Evolutionary conservation across 2,797 vertebrate species (phyloP).

Genomic region (Silurus aristotelis): DNA sequence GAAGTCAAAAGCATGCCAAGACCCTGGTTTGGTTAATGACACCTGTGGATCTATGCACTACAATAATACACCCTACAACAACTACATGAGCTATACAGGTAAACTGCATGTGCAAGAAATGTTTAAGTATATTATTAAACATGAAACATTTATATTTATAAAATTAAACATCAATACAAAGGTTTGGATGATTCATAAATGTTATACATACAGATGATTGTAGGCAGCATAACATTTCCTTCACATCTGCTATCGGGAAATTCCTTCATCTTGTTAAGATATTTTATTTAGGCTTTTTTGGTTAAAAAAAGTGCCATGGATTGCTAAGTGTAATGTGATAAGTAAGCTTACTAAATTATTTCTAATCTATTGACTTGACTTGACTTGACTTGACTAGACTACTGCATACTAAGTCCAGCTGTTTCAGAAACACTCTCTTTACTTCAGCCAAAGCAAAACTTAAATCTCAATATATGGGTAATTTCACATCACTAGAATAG

Average conservation of each 20-base stretch:
- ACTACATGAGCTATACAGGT: slow-evolving; percentile 99
- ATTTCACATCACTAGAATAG: not conserved
- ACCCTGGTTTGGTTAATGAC: slow-evolving; percentile 86
- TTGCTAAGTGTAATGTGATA: not conserved
- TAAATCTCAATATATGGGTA: not conserved
- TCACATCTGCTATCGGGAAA: not conserved
- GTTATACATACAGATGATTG: not conserved
- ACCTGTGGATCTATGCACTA: slow-evolving; percentile 84
- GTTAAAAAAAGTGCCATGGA: not conserved
- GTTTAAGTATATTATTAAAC: not conserved
- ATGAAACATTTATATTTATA: not conserved
- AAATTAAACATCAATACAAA: not conserved
- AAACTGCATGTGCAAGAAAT: slow-evolving; percentile 23
- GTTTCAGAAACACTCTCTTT: not conserved
- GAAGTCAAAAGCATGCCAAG: slow-evolving; percentile 89
- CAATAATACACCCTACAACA: slow-evolving; percentile 87
- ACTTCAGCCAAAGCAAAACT: not conserved
- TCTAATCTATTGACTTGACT: not conserved
- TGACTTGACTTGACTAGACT: not conserved
- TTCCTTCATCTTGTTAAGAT: not conserved
- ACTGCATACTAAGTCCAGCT: not conserved
- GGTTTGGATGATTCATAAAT: not conserved
- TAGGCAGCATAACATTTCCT: not conserved
- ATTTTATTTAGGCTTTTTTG: not conserved
- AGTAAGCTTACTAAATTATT: not conserved